Conservation (phyloP, 2,797 vertebrate species). For the Austrolebias charrua region DNA sequence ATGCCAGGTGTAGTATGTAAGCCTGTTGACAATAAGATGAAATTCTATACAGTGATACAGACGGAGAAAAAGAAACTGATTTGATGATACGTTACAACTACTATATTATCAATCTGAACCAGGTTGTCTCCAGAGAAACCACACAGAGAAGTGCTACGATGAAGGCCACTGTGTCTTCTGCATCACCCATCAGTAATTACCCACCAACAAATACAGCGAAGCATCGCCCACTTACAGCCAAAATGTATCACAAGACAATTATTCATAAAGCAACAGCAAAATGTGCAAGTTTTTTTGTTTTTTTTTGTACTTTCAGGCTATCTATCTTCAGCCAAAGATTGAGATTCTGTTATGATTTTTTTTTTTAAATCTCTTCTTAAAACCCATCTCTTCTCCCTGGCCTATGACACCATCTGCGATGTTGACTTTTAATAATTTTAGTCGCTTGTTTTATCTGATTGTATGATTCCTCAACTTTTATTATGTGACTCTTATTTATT, state of each 20-base stretch:
- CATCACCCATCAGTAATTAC: conserved; percentile 10
- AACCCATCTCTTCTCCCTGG: too few relatives aligned
- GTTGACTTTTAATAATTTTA: too few relatives aligned
- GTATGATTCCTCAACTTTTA: too few relatives aligned
- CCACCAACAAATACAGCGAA: conserved; percentile 25
- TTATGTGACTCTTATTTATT: too few relatives aligned
- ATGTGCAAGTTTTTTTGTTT: too few relatives aligned
- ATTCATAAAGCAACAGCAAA: background rate
- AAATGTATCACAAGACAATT: background rate
- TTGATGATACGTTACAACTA: conserved; percentile 14
- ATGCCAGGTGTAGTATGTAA: conserved; percentile 31
- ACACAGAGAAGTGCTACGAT: conserved; percentile 37
- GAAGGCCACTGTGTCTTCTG: conserved; percentile 60
- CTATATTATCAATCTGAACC: conserved; percentile 48
- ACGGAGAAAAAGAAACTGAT: conserved; percentile 18
- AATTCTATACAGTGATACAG: conserved; percentile 24
- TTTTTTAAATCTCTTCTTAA: too few relatives aligned
- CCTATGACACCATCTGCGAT: too few relatives aligned
- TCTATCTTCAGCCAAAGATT: too few relatives aligned
- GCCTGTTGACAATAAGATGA: conserved; percentile 30
- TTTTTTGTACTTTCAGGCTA: too few relatives aligned
- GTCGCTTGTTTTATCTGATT: too few relatives aligned
- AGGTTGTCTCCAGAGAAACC: conserved; percentile 37
- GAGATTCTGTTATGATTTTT: too few relatives aligned
- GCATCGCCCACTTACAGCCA: conserved; percentile 11